These are phyloP conservation scores for Anagyrus pseudococci DNA, from an alignment of 2,888 invertebrate genomes.

Conservation along the genomic window DNA sequence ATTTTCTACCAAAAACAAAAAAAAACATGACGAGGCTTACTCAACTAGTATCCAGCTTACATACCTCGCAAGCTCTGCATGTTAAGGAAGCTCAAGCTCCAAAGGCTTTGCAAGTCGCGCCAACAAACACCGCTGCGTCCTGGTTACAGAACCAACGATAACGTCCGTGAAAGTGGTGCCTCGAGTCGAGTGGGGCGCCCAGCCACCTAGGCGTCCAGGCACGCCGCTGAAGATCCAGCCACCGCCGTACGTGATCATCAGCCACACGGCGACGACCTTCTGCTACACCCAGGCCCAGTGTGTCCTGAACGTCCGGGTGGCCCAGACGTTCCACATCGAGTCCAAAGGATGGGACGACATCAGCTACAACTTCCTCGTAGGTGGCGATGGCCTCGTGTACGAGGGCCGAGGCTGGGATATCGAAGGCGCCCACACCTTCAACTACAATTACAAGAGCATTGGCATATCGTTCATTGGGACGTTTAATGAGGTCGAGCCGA, in stretches of 20 bases:
- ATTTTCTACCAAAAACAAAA: too few species aligned
- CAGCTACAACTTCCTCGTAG: conserved; percentile 76
- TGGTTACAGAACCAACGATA: conserved; percentile 39
- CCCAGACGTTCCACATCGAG: conserved; percentile 68
- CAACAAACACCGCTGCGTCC: too few species aligned
- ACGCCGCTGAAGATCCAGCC: conserved; percentile 1
- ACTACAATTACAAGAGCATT: conserved; percentile 72
- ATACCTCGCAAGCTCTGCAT: too few species aligned
- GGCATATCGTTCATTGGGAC: conserved; percentile 79
- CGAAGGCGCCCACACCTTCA: conserved; percentile 74
- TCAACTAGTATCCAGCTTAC: too few species aligned
- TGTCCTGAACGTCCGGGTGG: conserved; percentile 45
- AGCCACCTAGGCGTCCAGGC: conserved; percentile 61
- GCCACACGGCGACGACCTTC: conserved; percentile 50
- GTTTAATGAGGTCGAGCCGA: conserved; percentile 64
- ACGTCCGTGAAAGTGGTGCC: conserved; percentile 63
- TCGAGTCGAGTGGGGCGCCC: conserved; percentile 73
- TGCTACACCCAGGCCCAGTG: conserved; percentile 57
- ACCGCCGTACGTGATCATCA: conserved; percentile 51
- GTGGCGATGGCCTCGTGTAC: conserved; percentile 79
- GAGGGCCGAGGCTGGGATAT: conserved; percentile 78
- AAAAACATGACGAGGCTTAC: too few species aligned
- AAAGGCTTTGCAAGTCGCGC: too few species aligned
- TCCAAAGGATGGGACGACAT: conserved; percentile 72
- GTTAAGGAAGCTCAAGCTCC: too few species aligned